These are phyloP conservation scores for Limnephilus lunatus DNA, from an alignment of 2,888 invertebrate genomes.

Conservation along the genomic window DNA sequence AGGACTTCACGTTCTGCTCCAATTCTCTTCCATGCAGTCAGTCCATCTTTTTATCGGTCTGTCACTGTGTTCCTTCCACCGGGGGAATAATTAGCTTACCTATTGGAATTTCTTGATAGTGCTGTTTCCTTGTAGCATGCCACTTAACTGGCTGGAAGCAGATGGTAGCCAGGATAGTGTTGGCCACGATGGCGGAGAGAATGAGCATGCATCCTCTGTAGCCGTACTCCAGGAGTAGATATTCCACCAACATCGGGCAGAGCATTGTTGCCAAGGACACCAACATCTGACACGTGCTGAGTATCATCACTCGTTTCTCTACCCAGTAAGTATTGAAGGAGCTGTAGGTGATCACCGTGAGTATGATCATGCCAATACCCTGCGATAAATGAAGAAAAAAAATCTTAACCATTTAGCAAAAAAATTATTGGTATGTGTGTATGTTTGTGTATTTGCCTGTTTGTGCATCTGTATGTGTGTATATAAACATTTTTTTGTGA, in stretches of 20 bases:
- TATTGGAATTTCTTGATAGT: background rate
- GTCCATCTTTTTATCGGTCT: background rate
- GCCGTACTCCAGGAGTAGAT: conserved; percentile 76
- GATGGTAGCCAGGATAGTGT: conserved; percentile 79
- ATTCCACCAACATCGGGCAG: conserved; percentile 78
- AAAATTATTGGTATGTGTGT: conserved; percentile 74
- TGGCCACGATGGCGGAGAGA: conserved; percentile 78
- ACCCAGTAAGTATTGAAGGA: conserved; percentile 81
- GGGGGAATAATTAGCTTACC: background rate
- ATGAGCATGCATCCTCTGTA: conserved; percentile 81
- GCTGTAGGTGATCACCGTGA: conserved; percentile 80
- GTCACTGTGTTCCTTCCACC: background rate
- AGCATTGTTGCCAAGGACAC: conserved; percentile 79
- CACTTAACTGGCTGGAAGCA: conserved; percentile 64
- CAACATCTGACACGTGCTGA: conserved; percentile 80
- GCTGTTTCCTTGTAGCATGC: conserved; percentile 37
- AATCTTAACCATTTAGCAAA: background rate
- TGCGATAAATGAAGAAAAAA: background rate
- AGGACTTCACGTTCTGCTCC: background rate
- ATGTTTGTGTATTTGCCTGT: conserved; percentile 71
- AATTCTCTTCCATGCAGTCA: background rate
- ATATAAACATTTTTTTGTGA: no score
- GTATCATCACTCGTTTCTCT: conserved; percentile 78
- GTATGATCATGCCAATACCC: conserved; percentile 81
- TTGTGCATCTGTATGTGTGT: background rate